phyloP scores from a whole-genome alignment of 2,797 vertebrate genomes.

The Sebastes cheni region DNA sequence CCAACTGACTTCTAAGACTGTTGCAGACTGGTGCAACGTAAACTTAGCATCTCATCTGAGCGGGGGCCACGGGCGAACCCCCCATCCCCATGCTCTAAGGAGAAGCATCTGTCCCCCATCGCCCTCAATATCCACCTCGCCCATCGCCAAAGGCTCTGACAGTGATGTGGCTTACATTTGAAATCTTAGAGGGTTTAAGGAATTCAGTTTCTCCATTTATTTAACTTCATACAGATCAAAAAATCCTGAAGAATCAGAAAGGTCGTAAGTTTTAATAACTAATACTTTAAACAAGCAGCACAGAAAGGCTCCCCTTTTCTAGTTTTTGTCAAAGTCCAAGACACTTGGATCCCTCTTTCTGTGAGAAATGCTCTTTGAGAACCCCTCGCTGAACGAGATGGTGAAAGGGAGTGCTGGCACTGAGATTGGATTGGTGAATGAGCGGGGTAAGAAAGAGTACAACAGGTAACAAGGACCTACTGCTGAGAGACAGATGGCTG shows the following conservation, averaged over 20 bases:
- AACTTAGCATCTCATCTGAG: slow-evolving; percentile 70
- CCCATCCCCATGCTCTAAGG: slow-evolving; percentile 38
- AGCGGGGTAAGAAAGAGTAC: slow-evolving; percentile 73
- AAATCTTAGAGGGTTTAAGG: slow-evolving; percentile 12
- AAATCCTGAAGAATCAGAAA: slow-evolving; percentile 1
- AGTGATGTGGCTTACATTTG: slow-evolving; percentile 19
- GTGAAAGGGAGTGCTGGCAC: slow-evolving; percentile 69
- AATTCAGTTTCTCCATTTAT: slow-evolving; percentile 5
- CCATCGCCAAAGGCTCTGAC: slow-evolving; percentile 20
- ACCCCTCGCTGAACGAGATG: slow-evolving; percentile 36
- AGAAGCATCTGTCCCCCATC: slow-evolving; percentile 67
- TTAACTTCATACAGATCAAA: slow-evolving; percentile 17
- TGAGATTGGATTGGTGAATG: slow-evolving; percentile 63
- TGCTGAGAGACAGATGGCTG: slow-evolving; percentile 81
- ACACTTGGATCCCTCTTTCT: slow-evolving; percentile 50
- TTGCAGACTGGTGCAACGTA: slow-evolving; percentile 66
- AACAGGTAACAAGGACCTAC: slow-evolving; percentile 81
- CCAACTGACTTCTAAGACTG: slow-evolving; percentile 75
- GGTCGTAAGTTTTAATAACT: slow-evolving; percentile 32
- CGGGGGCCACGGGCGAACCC: slow-evolving; percentile 30
- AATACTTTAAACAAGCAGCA: slow-evolving; percentile 32
- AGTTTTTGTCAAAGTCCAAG: slow-evolving; percentile 20
- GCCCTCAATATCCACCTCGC: slow-evolving; percentile 50
- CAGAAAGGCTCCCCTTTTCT: slow-evolving; percentile 20
- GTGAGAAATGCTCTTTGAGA: slow-evolving; percentile 57